A percentile compares a stretch with the other conserved stretches of the same genome.
Evolutionary conservation across 2,888 invertebrate species (phyloP).

Genomic region (Panorpa germanica): DNA sequence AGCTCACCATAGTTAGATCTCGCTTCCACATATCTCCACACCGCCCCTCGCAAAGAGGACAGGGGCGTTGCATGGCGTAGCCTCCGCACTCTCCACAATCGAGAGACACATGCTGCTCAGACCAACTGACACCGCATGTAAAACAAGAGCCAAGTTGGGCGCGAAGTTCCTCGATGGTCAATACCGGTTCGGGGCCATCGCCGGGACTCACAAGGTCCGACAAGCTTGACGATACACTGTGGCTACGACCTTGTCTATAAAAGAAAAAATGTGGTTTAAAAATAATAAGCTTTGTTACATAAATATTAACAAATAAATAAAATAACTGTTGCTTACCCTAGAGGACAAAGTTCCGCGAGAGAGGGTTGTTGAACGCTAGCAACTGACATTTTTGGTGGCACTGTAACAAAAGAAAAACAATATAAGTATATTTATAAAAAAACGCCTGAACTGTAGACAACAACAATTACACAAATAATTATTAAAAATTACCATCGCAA

Average conservation of each 20-base stretch:
- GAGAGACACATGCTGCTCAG: constrained; percentile 53
- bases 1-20: constrained; percentile 53
- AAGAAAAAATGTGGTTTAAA: too few species aligned
- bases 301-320: constrained; percentile 1
- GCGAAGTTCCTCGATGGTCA: constrained; percentile 51
- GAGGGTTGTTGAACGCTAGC: constrained; percentile 33
- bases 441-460: too few species aligned
- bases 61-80: constrained; percentile 54
- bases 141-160: constrained; percentile 54
- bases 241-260: constrained; percentile 22
- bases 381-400: constrained; percentile 30
- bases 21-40: constrained; percentile 56
- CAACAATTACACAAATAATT: too few species aligned
- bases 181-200: constrained; percentile 28
- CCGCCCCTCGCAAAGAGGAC: constrained; percentile 53
- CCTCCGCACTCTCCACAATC: constrained; percentile 68
- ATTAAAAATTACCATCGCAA: too few species aligned
- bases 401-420: constrained; percentile 21
- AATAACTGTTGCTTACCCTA: constrained; percentile 19
- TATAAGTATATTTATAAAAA: too few species aligned
- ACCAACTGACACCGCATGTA: constrained; percentile 66
- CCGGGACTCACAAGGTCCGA: constrained; percentile 23
- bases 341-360: constrained; percentile 23
- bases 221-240: constrained; percentile 23
- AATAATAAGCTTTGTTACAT: too few species aligned